Evolutionary conservation across 2,113 vertebrate genomes (phyloP), one percentile per base, ranked within the genome.

Genomic region (Mustela lutreola): DNA sequence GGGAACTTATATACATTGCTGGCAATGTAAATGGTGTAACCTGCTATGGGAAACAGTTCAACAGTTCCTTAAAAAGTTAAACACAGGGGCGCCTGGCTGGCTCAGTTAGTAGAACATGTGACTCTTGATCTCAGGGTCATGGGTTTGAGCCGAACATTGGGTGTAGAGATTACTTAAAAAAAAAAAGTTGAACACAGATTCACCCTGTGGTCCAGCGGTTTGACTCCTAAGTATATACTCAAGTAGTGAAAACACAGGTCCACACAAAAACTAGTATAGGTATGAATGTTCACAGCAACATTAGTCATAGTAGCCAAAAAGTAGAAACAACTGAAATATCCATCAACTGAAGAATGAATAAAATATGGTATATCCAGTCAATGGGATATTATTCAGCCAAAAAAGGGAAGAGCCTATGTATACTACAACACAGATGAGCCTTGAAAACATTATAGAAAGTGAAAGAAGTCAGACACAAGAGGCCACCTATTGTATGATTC

Each of bases 371-470:
- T 39, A 62, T 60, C 58, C 18, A n/a, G 71, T 10, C 62, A 78
- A 19, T 62, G 33, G 26, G 83, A 53, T 79, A 60, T 86, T 89
- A 80, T 42, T 83, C 31, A 87, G 28, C 33, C 65, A 12, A 21
- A 50, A 31, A 50, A 76, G 85, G 12, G 58, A 91, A 88, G 45
- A 89, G 60, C 70, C 18, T 5, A 75, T 50, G 48, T 80, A 16
- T 79, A 50, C 31, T 71, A 10, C 62, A 87, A 75, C 22, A n/a
- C 75, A 22, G 65, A 39, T 60, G 56, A 71, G 70, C 12, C 24
- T 85, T 95, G 88, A 85, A 90, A 94, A 62, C 21, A 63, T 82
- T 48, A n/a, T 36, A 91, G 58, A 36, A 78, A 91, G 60, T 76
- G 8, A 89, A 83, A 94, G 73, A 89, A 45, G 28, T 45, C 80